Base-by-base conservation (phyloP, 2,113 vertebrate species). In the Saimiri boliviensis region DNA sequence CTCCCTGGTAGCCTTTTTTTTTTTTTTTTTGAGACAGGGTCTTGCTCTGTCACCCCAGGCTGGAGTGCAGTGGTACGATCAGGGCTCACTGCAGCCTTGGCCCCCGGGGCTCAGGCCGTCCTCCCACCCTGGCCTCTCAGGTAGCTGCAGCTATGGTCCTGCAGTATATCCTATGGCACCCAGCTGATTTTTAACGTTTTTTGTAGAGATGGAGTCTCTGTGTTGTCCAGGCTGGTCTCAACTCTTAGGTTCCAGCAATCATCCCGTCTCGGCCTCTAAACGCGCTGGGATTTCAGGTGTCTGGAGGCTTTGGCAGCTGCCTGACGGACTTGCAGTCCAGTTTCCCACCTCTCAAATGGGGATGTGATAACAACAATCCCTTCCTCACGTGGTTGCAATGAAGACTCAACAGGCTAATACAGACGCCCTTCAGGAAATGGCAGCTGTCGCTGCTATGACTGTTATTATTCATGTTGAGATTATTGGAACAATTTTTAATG, bases 171-270 rank as follows among this genome's bases (percentile, higher is more conserved):
- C 27, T 6, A 63, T 27, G 30, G 60, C 60, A 63, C 60, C 60
- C 60, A 63, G 60, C 60, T 63, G 13, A 13, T 63, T 63, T 1
- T 3, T 6, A 63, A 1, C 0, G 1, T 14, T 63, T 63, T 63
- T 14, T 63, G 27, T 63, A 63, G 27, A 32, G 60, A 30, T 63
- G 27, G 60, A 6, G 27, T 63, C 60, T 63, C 12, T 32, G 0
- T 32, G 27, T 63, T 63, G 60, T 30, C 60, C 60, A 63, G 60
- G 27, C 60, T 30, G 60, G 27, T 63, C 27, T 63, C 27, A 14
- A 30, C 60, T 30, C 27, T 32, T 14, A 30, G 27, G 60, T 63
- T 63, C 60, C 14, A 32, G 60, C 60, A 63, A 1, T 63, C 60
- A 14, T 63, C 27, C 27, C 27, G 1, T 12, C 60, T 63, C 5